Conservation (phyloP, 2,888 invertebrate genomes). For the Campoletis raptor region DNA sequence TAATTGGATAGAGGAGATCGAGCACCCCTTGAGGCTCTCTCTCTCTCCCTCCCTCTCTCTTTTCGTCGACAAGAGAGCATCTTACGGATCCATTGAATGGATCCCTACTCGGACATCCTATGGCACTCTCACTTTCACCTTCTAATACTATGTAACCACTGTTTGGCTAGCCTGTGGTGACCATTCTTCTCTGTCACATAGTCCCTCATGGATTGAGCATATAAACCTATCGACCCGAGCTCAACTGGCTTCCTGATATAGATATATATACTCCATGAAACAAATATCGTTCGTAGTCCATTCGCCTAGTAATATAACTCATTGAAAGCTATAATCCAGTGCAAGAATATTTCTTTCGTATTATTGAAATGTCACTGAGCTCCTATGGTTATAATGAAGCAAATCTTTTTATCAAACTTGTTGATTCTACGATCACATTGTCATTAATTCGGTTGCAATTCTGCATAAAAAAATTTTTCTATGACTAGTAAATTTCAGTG, state of each 20-base stretch:
- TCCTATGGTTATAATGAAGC: neutral
- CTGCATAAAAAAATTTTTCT: neutral
- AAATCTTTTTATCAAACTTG: neutral
- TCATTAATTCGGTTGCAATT: neutral
- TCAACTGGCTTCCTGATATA: constrained; percentile 20
- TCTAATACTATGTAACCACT: constrained; percentile 52
- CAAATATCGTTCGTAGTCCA: neutral
- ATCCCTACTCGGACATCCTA: constrained; percentile 58
- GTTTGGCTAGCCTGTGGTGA: constrained; percentile 63
- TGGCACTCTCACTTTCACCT: constrained; percentile 44
- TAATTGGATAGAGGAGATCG: constrained; percentile 83
- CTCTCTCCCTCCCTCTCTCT: constrained; percentile 22
- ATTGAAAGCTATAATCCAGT: neutral
- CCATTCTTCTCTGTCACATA: constrained; percentile 50
- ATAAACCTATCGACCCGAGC: constrained; percentile 73
- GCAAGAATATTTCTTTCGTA: neutral
- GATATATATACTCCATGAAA: neutral
- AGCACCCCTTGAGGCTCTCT: constrained; percentile 66
- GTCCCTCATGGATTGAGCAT: constrained; percentile 56
- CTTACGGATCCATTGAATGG: constrained; percentile 44
- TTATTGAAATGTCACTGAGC: neutral
- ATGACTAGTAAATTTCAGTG: too few species aligned
- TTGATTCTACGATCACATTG: neutral
- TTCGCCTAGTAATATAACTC: neutral
- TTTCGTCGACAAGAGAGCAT: constrained; percentile 54